phyloP scores from a whole-genome alignment of 2,113 vertebrate genomes.

The Falcunculus frontatus region DNA sequence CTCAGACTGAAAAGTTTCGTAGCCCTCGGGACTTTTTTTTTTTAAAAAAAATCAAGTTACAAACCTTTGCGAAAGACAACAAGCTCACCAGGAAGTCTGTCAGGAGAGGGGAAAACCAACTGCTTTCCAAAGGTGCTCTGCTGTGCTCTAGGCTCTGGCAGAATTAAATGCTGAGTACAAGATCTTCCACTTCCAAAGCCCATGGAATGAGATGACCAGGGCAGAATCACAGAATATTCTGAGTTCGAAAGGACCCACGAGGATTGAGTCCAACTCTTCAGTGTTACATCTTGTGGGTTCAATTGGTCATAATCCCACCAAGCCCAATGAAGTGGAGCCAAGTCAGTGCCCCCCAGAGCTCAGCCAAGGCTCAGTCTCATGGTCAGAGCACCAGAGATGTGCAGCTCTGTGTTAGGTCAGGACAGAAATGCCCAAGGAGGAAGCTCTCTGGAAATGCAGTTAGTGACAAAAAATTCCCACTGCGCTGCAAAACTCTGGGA shows the following conservation, averaged over 20 bases:
- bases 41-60: background rate
- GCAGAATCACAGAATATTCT: background rate
- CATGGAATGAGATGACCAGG: background rate
- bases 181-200: background rate
- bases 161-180: background rate
- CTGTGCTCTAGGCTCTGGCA: background rate
- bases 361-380: background rate
- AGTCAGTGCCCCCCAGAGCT: background rate
- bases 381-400: background rate
- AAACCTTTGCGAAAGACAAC: background rate
- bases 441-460: background rate
- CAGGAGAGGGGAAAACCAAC: background rate
- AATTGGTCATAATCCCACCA: background rate
- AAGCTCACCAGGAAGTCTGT: background rate
- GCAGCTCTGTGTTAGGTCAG: background rate
- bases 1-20: background rate
- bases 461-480: background rate
- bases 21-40: background rate
- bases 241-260: background rate
- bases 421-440: background rate
- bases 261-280: background rate
- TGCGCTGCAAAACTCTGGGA: background rate
- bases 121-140: background rate
- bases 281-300: background rate
- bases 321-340: background rate